These are phyloP conservation scores for Calonectris borealis DNA, from an alignment of 2,113 vertebrate genomes.

Conservation along the genomic window DNA sequence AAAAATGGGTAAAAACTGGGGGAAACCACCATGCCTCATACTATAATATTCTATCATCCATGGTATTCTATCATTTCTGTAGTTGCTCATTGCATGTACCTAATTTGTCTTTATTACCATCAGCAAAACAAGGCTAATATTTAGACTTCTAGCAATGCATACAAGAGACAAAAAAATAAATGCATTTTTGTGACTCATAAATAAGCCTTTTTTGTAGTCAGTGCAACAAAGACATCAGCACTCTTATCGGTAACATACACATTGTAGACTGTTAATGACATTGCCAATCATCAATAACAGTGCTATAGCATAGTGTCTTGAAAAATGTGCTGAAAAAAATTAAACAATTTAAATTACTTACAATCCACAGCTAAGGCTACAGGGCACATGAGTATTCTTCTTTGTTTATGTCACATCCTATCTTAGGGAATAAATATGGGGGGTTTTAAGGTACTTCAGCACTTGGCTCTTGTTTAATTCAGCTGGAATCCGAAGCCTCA, in stretches of 20 bases:
- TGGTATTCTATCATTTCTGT: background rate
- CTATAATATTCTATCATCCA: fast-evolving
- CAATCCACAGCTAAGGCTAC: background rate
- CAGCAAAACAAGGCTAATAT: background rate
- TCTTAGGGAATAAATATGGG: background rate
- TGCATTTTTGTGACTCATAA: background rate
- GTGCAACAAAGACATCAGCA: background rate
- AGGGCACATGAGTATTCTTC: background rate
- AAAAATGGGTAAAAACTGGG: fast-evolving
- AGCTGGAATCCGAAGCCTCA: background rate
- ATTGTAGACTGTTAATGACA: background rate
- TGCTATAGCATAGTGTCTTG: background rate
- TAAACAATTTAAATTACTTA: background rate
- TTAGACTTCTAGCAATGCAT: background rate
- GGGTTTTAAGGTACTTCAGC: background rate
- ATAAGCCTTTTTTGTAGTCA: background rate
- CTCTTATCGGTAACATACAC: background rate
- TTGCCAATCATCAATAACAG: background rate
- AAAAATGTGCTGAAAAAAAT: background rate
- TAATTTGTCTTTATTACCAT: background rate
- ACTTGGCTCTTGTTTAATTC: background rate
- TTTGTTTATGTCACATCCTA: background rate
- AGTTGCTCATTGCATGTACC: background rate
- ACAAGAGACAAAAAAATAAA: background rate
- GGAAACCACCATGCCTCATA: fast-evolving